Base-by-base conservation (phyloP, 2,797 vertebrate genomes). In the Enteromius paludinosus region DNA sequence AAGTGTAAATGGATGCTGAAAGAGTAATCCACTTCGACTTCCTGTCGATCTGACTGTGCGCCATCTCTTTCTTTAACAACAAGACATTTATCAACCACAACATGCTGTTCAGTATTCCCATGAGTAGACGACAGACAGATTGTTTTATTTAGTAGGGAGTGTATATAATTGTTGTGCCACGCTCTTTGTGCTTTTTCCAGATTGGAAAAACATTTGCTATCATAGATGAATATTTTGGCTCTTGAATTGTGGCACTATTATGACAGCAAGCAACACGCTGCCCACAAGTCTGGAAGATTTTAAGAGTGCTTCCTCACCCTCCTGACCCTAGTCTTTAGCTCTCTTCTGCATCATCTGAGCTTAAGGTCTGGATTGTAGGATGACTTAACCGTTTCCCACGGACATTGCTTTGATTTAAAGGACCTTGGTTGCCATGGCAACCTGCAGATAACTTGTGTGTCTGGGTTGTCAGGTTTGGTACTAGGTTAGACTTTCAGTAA, bases 351-450 rank as follows among this genome's bases (percentile, higher is more conserved):
- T 28, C 38, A 47, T 25, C 41, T 47, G 12, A 71, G 49, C 6
- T 28, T 69, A 30, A 35, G 3, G 47, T 18, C 56, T 56, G 35
- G 11, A 43, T n/a, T 43, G 64, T 45, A 12, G 54, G 28, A 62
- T 47, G 54, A 15, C 25, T 41, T 45, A 41, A 43, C 15, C 10
- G 1, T 64, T 38, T 61, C 30, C 28, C 25, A 54, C 23, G 3
- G 74, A 38, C 43, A 23, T 43, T 0, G 17, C 56, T 49, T 38
- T 64, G 30, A 72, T 33, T 82, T 35, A 76, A 74, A 56, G 56
- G 56, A 73, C 54, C 30, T 62, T 45, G 83, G 83, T 86, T 84
- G 79, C 75, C 76, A 56, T 82, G 76, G 78, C 12, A 82, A 87
- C 76, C 23, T 14, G 23, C 14, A 35, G 68, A 61, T 28, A 76